Base-by-base conservation (phyloP, 2,113 vertebrate genomes). In the Corythornis cristatus region DNA sequence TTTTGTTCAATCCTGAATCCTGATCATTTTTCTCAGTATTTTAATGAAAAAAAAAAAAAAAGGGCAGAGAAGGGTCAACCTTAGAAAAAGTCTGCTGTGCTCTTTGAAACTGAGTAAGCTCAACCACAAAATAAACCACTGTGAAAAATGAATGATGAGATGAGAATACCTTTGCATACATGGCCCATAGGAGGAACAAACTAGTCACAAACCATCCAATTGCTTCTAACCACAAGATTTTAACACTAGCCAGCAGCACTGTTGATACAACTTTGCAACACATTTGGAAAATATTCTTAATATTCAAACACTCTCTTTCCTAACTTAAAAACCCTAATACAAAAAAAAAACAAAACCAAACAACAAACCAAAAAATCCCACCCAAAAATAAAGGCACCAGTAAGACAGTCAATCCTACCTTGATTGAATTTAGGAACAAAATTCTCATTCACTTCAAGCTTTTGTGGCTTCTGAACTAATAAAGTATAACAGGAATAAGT, bases 61-160 rank as follows among this genome's bases (percentile, higher is more conserved):
- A 75, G 71, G 88, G 31, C 87, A 92, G 56, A 61, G 48, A 83
- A 67, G 86, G 86, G 84, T 93, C 93, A 92, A 37, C 48, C 37
- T 64, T 60, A 71, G 84, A 77, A 68, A 85, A 89, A 83, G 75
- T 50, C 17, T 50, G 31, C 15, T 40, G 68, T 79, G 45, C 28
- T 83, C 70, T 96, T 87, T 83, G 90, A 90, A 92, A 64, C 42
- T 56, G 77, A 92, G 45, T 51, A 81, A 90, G 68, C 70, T 81
- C 54, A 93, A 95, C 93, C 95, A 94, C 88, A 95, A 94, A 96
- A 95, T 81, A 96, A 97, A 94, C 89, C 89, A 78, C 78, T 94
- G 89, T 90, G 70, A 89, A 91, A 91, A 86, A 76, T 80, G 77
- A 90, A 86, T 73, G 77, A 94, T 93, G 81, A 88, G 64, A 88